A percentile compares a stretch with the other conserved stretches of the same genome.
Evolutionary conservation across 1,140 invertebrate species (phyloP).

Genomic region (Megalopta genalis): DNA sequence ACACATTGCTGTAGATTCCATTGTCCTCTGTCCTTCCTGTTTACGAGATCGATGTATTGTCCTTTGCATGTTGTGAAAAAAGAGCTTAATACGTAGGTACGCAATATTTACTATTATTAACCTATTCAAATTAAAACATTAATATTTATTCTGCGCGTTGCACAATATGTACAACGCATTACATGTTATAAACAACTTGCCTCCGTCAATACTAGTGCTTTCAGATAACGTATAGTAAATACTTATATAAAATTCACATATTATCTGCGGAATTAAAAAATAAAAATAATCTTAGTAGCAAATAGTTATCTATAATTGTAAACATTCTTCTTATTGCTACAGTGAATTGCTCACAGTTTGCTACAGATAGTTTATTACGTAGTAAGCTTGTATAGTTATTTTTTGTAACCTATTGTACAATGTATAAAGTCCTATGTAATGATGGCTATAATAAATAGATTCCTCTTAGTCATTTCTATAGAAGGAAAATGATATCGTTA

Average conservation of each 20-base stretch:
- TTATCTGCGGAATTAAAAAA: not conserved
- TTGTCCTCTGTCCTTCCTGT: not conserved
- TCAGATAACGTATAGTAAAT: not conserved
- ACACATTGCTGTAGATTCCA: not conserved
- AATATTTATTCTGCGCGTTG: not conserved
- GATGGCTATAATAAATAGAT: not conserved
- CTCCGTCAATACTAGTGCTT: not conserved
- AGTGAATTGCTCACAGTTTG: not conserved
- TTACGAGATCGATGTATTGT: slow-evolving; percentile 2
- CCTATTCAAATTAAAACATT: not conserved
- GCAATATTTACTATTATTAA: slow-evolving; percentile 4
- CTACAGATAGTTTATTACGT: not conserved
- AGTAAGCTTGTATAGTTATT: not conserved
- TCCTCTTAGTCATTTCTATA: not conserved
- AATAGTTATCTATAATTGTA: not conserved
- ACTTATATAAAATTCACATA: not conserved
- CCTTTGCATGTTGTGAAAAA: not conserved
- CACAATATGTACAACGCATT: not conserved
- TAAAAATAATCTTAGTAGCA: not conserved
- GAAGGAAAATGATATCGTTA: not conserved
- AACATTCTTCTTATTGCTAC: not conserved
- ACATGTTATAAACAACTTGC: not conserved
- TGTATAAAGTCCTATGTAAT: not conserved
- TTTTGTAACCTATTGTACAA: not conserved
- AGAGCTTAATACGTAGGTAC: not conserved